phyloP scores from a whole-genome alignment of 2,113 vertebrate species.

The Excalfactoria chinensis region DNA sequence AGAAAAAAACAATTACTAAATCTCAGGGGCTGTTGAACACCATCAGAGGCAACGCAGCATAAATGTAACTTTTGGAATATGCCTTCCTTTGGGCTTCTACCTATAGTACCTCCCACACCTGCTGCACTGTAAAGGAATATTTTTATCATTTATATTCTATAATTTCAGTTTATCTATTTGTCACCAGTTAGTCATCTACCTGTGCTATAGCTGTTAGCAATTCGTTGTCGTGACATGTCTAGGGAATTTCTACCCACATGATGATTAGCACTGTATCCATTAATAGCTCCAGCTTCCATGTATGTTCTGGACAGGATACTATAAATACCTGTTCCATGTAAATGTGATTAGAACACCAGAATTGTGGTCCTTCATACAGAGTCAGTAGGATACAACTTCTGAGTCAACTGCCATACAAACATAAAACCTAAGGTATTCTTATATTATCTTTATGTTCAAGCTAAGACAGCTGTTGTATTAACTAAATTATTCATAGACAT shows the following conservation, averaged over 20 bases:
- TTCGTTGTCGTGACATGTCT: not conserved
- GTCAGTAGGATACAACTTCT: not conserved
- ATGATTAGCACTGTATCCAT: not conserved
- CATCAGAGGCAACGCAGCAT: not conserved
- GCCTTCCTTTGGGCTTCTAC: not conserved
- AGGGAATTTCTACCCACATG: not conserved
- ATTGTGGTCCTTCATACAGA: not conserved
- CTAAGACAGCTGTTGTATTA: not conserved
- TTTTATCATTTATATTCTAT: not conserved
- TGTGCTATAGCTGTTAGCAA: not conserved
- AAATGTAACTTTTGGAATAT: not conserved
- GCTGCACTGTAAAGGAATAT: not conserved
- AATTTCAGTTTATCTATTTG: not conserved
- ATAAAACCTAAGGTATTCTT: not conserved
- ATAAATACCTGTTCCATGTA: not conserved
- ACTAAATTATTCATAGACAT: conserved; percentile 28
- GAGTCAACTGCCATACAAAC: not conserved
- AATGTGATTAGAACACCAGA: not conserved
- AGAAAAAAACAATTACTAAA: not conserved
- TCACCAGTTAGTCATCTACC: not conserved
- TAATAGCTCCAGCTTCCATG: not conserved
- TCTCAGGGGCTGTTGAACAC: not conserved
- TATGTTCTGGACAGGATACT: not conserved
- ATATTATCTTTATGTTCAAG: not conserved
- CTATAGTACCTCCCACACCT: not conserved